A percentile compares a stretch with the other conserved stretches of the same genome.
These are phyloP conservation scores for Raja brachyura DNA, from an alignment of 2,113 vertebrate genomes.

Conservation along the genomic window DNA sequence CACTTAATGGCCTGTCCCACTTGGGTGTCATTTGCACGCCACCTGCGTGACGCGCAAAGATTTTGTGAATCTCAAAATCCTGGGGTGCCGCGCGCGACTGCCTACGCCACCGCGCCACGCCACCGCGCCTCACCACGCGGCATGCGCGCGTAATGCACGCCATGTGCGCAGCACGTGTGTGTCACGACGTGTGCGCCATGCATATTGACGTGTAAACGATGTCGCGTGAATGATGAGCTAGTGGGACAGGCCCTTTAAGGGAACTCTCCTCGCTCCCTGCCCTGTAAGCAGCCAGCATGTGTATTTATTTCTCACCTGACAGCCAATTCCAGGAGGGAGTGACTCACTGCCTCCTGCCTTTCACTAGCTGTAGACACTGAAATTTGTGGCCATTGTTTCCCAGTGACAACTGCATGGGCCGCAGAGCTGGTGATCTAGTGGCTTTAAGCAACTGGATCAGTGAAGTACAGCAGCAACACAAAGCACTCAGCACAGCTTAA, in stretches of 20 bases:
- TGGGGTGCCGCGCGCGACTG: too few species aligned
- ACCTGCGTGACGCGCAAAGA: too few species aligned
- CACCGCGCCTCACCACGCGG: too few species aligned
- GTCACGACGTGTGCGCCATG: too few species aligned
- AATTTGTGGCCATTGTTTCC: slow-evolving; percentile 29
- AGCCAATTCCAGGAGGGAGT: background rate
- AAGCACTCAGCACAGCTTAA: background rate
- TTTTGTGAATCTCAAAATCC: too few species aligned
- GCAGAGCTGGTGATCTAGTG: slow-evolving; percentile 9
- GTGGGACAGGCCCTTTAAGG: background rate
- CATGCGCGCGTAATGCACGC: too few species aligned
- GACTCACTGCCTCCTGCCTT: slow-evolving; percentile 12
- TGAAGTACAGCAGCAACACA: background rate
- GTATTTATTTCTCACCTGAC: slow-evolving; percentile 1
- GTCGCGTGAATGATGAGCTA: too few species aligned
- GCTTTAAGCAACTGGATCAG: background rate
- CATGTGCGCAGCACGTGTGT: too few species aligned
- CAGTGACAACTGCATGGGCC: background rate
- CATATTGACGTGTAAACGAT: too few species aligned
- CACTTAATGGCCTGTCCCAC: too few species aligned
- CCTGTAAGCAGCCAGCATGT: background rate
- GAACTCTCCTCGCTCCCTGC: background rate
- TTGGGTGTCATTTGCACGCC: too few species aligned
- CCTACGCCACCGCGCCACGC: too few species aligned
- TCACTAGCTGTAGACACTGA: background rate